Evolutionary conservation across 2,888 invertebrate species (phyloP).

Genomic region (Syrphus vitripennis): DNA sequence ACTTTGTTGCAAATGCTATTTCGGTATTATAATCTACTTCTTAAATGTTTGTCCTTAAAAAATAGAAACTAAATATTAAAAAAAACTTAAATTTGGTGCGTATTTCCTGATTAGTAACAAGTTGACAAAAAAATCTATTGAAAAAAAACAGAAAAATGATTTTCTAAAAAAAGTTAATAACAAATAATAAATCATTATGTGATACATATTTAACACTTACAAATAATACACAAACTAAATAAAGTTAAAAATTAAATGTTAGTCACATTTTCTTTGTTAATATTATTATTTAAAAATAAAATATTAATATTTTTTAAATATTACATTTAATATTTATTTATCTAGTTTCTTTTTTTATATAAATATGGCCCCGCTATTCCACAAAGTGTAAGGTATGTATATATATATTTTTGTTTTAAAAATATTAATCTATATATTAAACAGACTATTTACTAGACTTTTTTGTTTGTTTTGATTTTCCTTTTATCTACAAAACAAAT

Average conservation of each 20-base stretch:
- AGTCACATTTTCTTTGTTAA: constrained; percentile 62
- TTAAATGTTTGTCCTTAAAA: constrained; percentile 6
- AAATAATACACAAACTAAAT: constrained; percentile 48
- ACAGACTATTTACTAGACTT: constrained; percentile 67
- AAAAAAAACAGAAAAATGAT: constrained; percentile 27
- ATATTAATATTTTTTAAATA: constrained; percentile 17
- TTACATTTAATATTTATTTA: constrained; percentile 45
- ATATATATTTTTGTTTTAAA: constrained; percentile 27
- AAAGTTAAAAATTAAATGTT: constrained; percentile 43
- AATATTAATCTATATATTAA: constrained; percentile 48
- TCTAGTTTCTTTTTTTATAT: constrained; percentile 55
- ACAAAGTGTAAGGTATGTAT: constrained; percentile 76
- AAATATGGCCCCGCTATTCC: constrained; percentile 82
- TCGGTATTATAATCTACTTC: constrained; percentile 20
- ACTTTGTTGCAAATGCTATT: constrained; percentile 39
- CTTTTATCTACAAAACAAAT: constrained; percentile 29
- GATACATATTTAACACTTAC: constrained; percentile 45
- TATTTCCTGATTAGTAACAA: constrained; percentile 70
- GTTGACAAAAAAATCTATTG: constrained; percentile 38
- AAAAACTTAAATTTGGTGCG: constrained; percentile 66
- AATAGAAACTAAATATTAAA: constrained; percentile 16
- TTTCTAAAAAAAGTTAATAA: constrained; percentile 49
- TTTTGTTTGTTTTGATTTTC: constrained; percentile 45
- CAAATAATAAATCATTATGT: constrained; percentile 38
- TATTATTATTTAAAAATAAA: background rate